Conservation (phyloP, 2,888 invertebrate species). For the Drosophila colorata region DNA sequence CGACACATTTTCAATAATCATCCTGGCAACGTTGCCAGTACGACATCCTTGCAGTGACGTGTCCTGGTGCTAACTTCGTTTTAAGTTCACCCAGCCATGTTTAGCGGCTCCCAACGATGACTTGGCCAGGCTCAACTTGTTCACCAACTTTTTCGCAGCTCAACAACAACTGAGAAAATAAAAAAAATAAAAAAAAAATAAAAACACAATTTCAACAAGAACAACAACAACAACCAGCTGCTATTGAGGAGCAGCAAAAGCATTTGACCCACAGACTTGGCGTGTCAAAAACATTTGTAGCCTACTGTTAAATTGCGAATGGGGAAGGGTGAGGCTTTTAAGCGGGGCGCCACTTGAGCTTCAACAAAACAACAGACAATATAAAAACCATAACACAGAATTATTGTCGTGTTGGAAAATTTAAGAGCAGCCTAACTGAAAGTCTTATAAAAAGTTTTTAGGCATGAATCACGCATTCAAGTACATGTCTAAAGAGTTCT, state of each 20-base stretch:
- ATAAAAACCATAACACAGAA: conserved; percentile 45
- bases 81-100: conserved; percentile 71
- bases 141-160: conserved; percentile 58
- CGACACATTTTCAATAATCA: conserved; percentile 80
- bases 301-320: conserved; percentile 20
- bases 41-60: conserved; percentile 32
- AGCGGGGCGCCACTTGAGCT: conserved; percentile 22
- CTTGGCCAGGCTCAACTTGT: conserved; percentile 60
- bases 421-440: conserved; percentile 23
- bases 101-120: conserved; percentile 39
- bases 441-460: conserved; percentile 11
- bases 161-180: conserved; percentile 50
- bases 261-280: conserved; percentile 75
- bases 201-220: conserved; percentile 18
- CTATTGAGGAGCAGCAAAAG: conserved; percentile 48
- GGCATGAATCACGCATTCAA: conserved; percentile 19
- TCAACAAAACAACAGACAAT: conserved; percentile 41
- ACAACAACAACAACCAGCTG: conserved; percentile 41
- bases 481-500: conserved; percentile 10
- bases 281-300: conserved; percentile 78
- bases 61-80: conserved; percentile 65
- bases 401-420: conserved; percentile 37
- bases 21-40: conserved; percentile 42
- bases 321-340: conserved; percentile 17
- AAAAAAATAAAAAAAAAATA: conserved; percentile 20